Conservation (phyloP, 2,888 invertebrate species). For the Leucania comma region DNA sequence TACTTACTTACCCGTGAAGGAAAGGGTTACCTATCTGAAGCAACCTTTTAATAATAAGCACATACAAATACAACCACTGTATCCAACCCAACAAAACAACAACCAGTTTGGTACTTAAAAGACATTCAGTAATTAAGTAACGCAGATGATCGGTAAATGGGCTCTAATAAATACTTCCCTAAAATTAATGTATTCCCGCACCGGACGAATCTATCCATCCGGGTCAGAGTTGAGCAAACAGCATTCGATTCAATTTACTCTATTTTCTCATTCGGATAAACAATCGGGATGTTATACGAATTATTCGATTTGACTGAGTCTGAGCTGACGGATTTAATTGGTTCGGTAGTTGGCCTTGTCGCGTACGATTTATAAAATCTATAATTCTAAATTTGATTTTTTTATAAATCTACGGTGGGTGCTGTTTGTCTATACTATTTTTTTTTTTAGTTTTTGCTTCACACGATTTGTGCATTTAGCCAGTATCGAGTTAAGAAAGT, state of each 20-base stretch:
- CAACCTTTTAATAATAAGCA: not conserved
- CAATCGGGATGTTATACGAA: constrained; percentile 32
- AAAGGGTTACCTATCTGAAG: not conserved
- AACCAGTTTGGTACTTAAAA: constrained; percentile 31
- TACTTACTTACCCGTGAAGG: too few relatives aligned
- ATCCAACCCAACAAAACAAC: constrained; percentile 17
- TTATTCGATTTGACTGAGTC: constrained; percentile 39
- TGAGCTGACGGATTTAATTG: constrained; percentile 29
- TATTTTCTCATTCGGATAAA: constrained; percentile 49
- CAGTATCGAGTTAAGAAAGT: too few relatives aligned
- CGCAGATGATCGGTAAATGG: constrained; percentile 44
- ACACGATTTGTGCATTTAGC: too few relatives aligned
- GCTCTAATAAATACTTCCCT: constrained; percentile 45
- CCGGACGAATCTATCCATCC: constrained; percentile 17
- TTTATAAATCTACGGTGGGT: not conserved
- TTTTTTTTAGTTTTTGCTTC: too few relatives aligned
- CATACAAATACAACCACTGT: not conserved
- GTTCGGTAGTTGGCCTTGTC: constrained; percentile 8
- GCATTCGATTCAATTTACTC: constrained; percentile 23
- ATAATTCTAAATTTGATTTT: not conserved
- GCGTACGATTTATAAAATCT: not conserved
- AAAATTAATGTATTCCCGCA: constrained; percentile 52
- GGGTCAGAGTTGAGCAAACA: constrained; percentile 27
- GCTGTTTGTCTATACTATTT: not conserved
- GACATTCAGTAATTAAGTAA: constrained; percentile 48